Conservation (phyloP, 1,140 invertebrate species). For the Lordiphosa clarofinis region DNA sequence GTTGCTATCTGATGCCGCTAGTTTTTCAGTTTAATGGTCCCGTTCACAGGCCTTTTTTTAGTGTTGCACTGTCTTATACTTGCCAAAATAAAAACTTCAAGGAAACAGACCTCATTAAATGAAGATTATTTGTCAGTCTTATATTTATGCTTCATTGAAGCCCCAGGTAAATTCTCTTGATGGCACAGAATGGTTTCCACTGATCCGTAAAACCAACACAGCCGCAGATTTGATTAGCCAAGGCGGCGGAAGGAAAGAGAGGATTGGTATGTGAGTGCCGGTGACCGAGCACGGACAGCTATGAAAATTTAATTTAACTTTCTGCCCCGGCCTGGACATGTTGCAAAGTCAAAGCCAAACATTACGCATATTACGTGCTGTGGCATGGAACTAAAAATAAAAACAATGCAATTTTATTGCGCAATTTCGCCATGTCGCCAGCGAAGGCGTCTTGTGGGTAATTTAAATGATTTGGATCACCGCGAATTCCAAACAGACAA, state of each 20-base stretch:
- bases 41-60: no score
- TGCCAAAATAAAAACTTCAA: no score
- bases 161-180: no score
- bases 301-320: conserved; percentile 74
- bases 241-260: conserved; percentile 11
- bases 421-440: conserved; percentile 59
- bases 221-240: conserved; percentile 31
- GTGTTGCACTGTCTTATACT: no score
- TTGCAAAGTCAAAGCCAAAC: conserved; percentile 31
- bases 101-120: no score
- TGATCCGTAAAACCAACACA: background rate
- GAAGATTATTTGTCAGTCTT: no score
- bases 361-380: conserved; percentile 48
- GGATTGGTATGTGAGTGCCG: conserved; percentile 16
- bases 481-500: background rate
- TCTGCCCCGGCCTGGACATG: conserved; percentile 8
- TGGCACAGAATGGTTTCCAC: no score
- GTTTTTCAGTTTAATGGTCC: no score
- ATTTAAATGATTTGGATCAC: conserved; percentile 36
- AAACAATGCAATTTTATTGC: conserved; percentile 73
- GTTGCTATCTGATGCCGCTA: no score
- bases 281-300: conserved; percentile 29
- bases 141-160: no score
- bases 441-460: conserved; percentile 31
- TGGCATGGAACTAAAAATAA: conserved; percentile 56